A percentile compares a stretch with the other conserved stretches of the same genome.
Evolutionary conservation across 1,140 invertebrate genomes (phyloP).

Genomic region (Drosophila quadrilineata): DNA sequence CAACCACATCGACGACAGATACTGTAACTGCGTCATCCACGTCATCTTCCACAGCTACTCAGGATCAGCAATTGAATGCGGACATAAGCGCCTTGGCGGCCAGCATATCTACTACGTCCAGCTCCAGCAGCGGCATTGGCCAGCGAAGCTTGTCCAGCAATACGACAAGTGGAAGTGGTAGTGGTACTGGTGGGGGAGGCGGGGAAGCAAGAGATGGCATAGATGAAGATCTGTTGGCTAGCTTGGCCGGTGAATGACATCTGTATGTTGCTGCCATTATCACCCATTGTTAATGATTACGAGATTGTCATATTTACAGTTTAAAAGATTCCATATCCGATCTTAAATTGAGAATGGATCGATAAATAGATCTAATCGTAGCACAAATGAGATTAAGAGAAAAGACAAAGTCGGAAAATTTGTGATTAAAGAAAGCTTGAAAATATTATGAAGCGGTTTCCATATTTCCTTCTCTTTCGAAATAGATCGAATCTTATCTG

Average conservation of each 20-base stretch:
- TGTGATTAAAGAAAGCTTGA: conserved; percentile 4
- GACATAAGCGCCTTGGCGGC: conserved; percentile 7
- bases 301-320: conserved; percentile 1
- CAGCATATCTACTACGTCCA: conserved; percentile 10
- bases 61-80: conserved; percentile 10
- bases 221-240: conserved; percentile 63
- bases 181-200: background rate
- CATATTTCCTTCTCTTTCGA: background rate
- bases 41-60: background rate
- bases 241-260: conserved; percentile 55
- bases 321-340: background rate
- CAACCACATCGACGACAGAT: background rate
- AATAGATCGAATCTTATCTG: too few relatives aligned
- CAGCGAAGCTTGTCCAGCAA: conserved; percentile 13
- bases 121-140: conserved; percentile 11
- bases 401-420: background rate
- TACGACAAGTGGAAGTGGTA: too few relatives aligned
- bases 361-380: background rate
- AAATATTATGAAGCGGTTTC: background rate
- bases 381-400: background rate
- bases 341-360: conserved; percentile 1
- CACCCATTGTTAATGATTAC: too few relatives aligned
- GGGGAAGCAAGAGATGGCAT: conserved; percentile 40
- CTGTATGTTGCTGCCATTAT: background rate
- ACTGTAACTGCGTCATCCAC: too few relatives aligned